A percentile compares a stretch with the other conserved stretches of the same genome.
phyloP scores from a whole-genome alignment of 1,140 invertebrate species.

The Drosophila punjabiensis region DNA sequence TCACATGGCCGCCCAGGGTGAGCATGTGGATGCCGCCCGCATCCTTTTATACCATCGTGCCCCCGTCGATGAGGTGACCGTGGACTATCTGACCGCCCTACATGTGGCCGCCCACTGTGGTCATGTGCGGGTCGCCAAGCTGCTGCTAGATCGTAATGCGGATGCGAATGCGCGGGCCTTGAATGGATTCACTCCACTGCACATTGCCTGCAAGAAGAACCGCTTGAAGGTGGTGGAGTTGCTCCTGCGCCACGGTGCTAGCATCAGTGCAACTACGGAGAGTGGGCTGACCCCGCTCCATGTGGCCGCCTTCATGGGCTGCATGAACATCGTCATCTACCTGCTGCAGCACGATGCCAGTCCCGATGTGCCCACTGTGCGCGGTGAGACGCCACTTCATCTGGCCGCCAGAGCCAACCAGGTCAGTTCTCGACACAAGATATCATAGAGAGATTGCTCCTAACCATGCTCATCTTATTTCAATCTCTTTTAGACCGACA shows the following conservation, averaged over 20 bases:
- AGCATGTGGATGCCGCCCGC: slow-evolving; percentile 99
- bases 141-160: slow-evolving; percentile 95
- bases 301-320: slow-evolving; percentile 99
- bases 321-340: slow-evolving; percentile 99
- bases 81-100: slow-evolving; percentile 98
- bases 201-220: slow-evolving; percentile 99
- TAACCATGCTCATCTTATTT: background rate
- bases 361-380: slow-evolving; percentile 97
- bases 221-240: slow-evolving; percentile 98
- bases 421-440: slow-evolving; percentile 42
- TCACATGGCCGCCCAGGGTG: slow-evolving; percentile 99
- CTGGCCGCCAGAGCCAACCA: slow-evolving; percentile 97
- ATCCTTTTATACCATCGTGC: slow-evolving; percentile 98
- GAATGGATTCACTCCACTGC: slow-evolving; percentile 98
- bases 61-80: slow-evolving; percentile 99
- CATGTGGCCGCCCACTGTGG: slow-evolving; percentile 99
- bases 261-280: slow-evolving; percentile 89
- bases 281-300: slow-evolving; percentile 98
- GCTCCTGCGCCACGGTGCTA: slow-evolving; percentile 96
- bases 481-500: slow-evolving; percentile 92
- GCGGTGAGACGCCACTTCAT: slow-evolving; percentile 98
- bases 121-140: slow-evolving; percentile 98
- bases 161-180: slow-evolving; percentile 97
- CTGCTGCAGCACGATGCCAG: slow-evolving; percentile 98
- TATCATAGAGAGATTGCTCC: background rate